phyloP scores from a whole-genome alignment of 1,140 invertebrate genomes.

The Formica selysi region DNA sequence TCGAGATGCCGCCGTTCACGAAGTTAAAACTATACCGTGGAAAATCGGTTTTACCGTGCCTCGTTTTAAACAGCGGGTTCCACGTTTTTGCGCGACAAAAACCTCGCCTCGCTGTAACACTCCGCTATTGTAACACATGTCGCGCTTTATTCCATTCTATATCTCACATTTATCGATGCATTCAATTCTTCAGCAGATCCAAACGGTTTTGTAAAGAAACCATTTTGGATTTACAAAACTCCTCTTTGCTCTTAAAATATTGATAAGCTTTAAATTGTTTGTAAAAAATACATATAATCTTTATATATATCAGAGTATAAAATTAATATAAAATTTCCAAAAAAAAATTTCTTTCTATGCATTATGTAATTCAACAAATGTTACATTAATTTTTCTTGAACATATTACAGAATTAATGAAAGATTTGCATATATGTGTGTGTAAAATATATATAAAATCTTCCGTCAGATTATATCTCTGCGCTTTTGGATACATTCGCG shows the following conservation, averaged over 20 bases:
- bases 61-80: slow-evolving; percentile 47
- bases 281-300: background rate
- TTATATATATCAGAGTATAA: background rate
- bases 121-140: background rate
- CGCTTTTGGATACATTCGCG: background rate
- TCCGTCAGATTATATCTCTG: background rate
- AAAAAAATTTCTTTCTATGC: no score
- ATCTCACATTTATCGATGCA: background rate
- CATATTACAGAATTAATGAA: no score
- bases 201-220: background rate
- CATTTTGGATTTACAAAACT: background rate
- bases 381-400: background rate
- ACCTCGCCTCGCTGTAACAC: background rate
- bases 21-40: slow-evolving; percentile 56
- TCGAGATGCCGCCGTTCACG: background rate
- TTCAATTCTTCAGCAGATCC: background rate
- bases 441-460: background rate
- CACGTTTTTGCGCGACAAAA: slow-evolving; percentile 48
- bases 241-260: background rate
- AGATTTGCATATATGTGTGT: background rate
- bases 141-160: background rate
- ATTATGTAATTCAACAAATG: background rate
- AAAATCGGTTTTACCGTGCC: slow-evolving; percentile 45
- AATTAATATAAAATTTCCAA: background rate
- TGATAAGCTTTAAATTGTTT: background rate